phyloP scores from a whole-genome alignment of 35 echinoderm and acorn worm species.

The Patiria miniata region DNA sequence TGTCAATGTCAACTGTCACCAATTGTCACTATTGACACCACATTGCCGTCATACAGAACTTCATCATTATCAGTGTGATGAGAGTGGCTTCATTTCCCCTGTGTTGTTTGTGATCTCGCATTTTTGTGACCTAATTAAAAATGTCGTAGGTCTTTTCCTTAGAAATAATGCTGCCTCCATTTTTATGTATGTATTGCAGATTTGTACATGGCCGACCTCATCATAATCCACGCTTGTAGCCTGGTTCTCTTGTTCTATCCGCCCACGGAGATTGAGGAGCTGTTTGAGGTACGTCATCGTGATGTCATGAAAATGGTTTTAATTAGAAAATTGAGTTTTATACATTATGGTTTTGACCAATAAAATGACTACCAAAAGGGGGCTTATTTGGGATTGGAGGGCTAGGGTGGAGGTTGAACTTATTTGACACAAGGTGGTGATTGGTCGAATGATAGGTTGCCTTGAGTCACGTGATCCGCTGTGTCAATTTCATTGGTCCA shows the following conservation, averaged over 20 bases:
- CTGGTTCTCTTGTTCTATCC: slow-evolving; percentile 14
- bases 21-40: too few relatives aligned
- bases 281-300: slow-evolving; percentile 3
- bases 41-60: too few relatives aligned
- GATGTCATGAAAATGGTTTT: background rate
- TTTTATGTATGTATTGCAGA: background rate
- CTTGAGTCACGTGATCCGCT: background rate
- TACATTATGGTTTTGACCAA: background rate
- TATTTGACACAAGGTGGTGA: background rate
- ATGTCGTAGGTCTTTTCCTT: background rate
- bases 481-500: too few relatives aligned
- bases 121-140: background rate
- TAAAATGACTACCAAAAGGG: background rate
- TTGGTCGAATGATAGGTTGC: background rate
- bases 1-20: too few relatives aligned
- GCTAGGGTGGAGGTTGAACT: too few relatives aligned
- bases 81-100: background rate
- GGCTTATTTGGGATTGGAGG: background rate
- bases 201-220: background rate
- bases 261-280: background rate
- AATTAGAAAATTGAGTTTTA: background rate
- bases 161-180: background rate
- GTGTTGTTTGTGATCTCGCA: background rate
- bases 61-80: too few relatives aligned
- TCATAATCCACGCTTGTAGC: background rate